phyloP scores from a whole-genome alignment of 2,113 vertebrate genomes.

The Henicopernis longicauda region DNA sequence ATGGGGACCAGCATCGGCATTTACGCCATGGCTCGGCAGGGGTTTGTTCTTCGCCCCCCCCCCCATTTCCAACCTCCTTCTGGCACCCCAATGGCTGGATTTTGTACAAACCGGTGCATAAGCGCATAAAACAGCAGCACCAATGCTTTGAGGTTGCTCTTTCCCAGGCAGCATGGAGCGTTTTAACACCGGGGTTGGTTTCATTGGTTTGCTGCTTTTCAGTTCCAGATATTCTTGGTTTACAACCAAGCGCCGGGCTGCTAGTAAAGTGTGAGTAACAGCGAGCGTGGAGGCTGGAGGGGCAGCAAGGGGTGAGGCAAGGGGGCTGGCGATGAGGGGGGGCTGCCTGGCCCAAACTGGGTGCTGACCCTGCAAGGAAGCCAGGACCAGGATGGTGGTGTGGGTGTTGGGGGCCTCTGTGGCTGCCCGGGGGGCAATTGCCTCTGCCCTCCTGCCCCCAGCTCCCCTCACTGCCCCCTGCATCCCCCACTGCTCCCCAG shows the following conservation, averaged over 20 bases:
- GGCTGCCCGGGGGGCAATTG: fast-evolving
- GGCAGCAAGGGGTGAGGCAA: background rate
- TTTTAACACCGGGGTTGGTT: background rate
- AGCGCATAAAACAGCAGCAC: background rate
- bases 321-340: background rate
- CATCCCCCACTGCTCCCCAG: background rate
- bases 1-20: fast-evolving
- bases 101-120: background rate
- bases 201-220: background rate
- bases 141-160: background rate
- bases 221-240: background rate
- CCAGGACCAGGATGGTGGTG: background rate
- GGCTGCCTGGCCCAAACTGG: too few relatives aligned
- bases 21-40: fast-evolving
- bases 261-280: background rate
- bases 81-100: fast-evolving
- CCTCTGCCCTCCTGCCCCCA: background rate
- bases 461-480: too few relatives aligned
- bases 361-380: background rate
- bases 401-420: background rate
- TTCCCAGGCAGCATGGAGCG: fast-evolving
- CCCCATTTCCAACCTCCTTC: background rate
- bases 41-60: fast-evolving
- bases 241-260: background rate
- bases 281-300: fast-evolving